These are phyloP conservation scores for Alcedo quadribrachys DNA, from an alignment of 2,797 vertebrate genomes.

Conservation along the genomic window DNA sequence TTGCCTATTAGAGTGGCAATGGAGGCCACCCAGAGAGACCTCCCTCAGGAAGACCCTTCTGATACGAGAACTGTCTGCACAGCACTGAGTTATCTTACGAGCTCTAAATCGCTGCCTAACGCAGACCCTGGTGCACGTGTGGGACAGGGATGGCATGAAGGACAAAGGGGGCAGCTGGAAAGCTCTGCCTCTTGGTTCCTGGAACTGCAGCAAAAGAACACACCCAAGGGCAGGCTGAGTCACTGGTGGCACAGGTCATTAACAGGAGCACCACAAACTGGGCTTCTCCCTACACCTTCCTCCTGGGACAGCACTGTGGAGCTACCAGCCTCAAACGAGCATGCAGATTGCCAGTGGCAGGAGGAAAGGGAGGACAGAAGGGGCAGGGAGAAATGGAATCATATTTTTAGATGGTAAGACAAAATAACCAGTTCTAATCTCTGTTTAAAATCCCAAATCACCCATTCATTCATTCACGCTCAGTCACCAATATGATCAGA, in stretches of 20 bases:
- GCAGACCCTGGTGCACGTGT: not conserved
- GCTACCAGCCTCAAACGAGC: not conserved
- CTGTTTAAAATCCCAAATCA: not conserved
- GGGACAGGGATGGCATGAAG: not conserved
- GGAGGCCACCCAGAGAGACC: not conserved
- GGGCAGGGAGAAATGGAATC: not conserved
- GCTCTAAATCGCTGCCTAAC: rapidly evolving
- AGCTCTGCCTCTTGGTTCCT: not conserved
- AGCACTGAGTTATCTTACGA: not conserved
- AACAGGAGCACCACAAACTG: not conserved
- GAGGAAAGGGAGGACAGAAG: not conserved
- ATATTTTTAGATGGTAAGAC: not conserved
- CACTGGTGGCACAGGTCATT: not conserved
- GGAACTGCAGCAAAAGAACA: not conserved
- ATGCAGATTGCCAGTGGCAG: not conserved
- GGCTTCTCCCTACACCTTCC: not conserved
- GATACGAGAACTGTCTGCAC: rapidly evolving
- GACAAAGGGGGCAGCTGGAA: not conserved
- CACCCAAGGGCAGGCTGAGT: not conserved
- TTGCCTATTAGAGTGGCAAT: not conserved
- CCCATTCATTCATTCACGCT: not conserved
- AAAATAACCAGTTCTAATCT: not conserved
- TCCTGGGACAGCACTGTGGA: not conserved
- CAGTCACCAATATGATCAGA: not conserved
- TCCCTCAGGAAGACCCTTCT: not conserved